Base-by-base conservation (phyloP, 2,888 invertebrate genomes). In the Prosapia bicincta region DNA sequence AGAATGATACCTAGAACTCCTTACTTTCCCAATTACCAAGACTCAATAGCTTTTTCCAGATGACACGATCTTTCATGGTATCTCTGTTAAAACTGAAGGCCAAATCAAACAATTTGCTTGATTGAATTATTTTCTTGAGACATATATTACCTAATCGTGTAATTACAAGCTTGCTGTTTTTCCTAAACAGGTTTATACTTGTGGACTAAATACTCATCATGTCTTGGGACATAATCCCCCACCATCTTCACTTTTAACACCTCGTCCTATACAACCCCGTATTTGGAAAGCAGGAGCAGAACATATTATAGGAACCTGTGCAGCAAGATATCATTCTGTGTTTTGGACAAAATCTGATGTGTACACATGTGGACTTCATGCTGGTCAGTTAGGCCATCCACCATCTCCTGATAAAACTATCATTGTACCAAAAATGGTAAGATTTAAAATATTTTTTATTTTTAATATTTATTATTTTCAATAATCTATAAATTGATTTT, bases 331-430 rank as follows among this genome's bases (percentile, higher is more conserved):
- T 78, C 94, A 96, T 84, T 91, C 92, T 0, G 90, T 93, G 0
- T 81, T 83, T 28, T 82, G 81, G 80, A 79, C 77, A 15, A 72
- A 76, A 25, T 69, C 25, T 71, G 78, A 78, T 66, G 79, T 81
- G 0, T 94, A 90, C 83, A 91, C 93, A 0, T 96, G 93, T 91
- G 96, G 96, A 0, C 86, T 90, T 2, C 94, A 96, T 85, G 88
- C 90, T 72, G 96, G 96, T 0, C 96, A 96, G 82, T 85, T 96
- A 81, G 95, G 94, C 0, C 92, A 92, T 79, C 86, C 85, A 78
- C 87, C 85, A 83, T 79, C 79, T 54, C 85, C 85, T 20, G 87
- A 88, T 1, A 66, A 69, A 20, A 69, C 75, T 15, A 86, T 85
- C 78, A 77, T 85, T 26, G 68, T 71, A 38, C 82, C 82, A 24